These are phyloP conservation scores for Nasonia longicornis DNA, from an alignment of 1,140 invertebrate species.

Conservation along the genomic window DNA sequence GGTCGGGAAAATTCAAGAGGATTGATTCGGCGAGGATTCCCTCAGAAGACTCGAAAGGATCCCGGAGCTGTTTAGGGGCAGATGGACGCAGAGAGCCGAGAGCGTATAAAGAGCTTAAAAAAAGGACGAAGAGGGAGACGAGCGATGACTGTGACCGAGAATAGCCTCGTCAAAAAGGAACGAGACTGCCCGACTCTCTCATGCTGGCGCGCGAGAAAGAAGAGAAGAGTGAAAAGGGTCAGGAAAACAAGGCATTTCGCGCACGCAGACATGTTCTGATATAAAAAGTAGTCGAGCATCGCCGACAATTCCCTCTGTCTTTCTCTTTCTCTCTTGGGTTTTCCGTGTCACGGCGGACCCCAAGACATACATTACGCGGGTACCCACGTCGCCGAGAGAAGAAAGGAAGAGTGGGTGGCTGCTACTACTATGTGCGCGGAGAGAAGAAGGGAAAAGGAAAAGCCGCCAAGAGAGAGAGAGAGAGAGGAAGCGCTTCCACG, in stretches of 20 bases:
- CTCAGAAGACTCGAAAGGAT: background rate
- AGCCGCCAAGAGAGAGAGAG: background rate
- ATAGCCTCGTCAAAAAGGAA: constrained; percentile 12
- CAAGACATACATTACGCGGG: background rate
- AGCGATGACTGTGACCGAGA: constrained; percentile 20
- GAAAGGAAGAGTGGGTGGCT: background rate
- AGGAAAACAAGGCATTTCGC: constrained; percentile 5
- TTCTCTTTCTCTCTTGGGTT: background rate
- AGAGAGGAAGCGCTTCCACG: background rate
- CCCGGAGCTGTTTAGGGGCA: background rate
- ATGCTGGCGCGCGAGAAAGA: background rate
- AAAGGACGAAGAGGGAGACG: background rate
- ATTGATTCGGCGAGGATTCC: background rate
- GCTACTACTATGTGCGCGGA: background rate
- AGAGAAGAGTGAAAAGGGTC: background rate
- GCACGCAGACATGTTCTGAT: background rate
- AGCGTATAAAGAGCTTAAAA: background rate
- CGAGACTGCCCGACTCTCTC: background rate
- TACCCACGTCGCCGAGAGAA: background rate
- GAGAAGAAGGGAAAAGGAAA: background rate
- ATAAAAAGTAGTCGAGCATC: background rate
- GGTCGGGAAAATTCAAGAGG: background rate
- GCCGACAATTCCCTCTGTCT: background rate
- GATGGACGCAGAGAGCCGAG: background rate
- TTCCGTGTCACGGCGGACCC: background rate